A percentile compares a stretch with the other conserved stretches of the same genome.
Evolutionary conservation across 2,888 invertebrate species (phyloP).

Genomic region (Spilarctia lutea): DNA sequence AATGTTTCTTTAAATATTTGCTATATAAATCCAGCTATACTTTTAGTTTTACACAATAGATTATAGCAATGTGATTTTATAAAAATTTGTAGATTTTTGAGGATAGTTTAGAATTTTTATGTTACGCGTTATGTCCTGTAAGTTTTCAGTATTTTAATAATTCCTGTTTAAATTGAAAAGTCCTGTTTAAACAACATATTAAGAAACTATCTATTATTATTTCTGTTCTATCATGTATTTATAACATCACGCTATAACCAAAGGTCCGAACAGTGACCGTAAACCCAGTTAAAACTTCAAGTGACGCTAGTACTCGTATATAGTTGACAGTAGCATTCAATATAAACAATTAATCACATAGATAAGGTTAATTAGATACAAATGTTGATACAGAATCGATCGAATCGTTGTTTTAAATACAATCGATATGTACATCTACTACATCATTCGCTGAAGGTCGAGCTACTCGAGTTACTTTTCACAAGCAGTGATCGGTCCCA

Average conservation of each 20-base stretch:
- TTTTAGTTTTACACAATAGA: too few relatives aligned
- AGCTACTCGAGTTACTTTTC: not conserved
- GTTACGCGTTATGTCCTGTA: too few relatives aligned
- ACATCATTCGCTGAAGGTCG: not conserved
- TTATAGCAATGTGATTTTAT: too few relatives aligned
- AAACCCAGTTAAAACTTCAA: not conserved
- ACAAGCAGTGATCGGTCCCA: too few relatives aligned
- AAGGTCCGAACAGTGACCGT: not conserved
- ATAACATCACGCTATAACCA: too few relatives aligned
- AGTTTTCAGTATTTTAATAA: too few relatives aligned
- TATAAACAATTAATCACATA: constrained; percentile 6
- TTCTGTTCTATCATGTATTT: not conserved
- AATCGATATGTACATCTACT: not conserved
- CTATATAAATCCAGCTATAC: too few relatives aligned
- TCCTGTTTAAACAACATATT: not conserved
- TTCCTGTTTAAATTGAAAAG: too few relatives aligned
- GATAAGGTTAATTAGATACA: constrained; percentile 4
- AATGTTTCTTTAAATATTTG: too few relatives aligned
- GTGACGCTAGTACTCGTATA: not conserved
- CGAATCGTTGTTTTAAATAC: not conserved
- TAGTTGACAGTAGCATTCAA: not conserved
- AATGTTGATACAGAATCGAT: not conserved
- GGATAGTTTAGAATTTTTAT: too few relatives aligned
- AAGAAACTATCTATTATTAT: not conserved
- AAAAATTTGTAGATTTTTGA: too few relatives aligned